These are phyloP conservation scores for Pachyseris speciosa DNA, from an alignment of 64 coral and sea anemone species.

Conservation along the genomic window DNA sequence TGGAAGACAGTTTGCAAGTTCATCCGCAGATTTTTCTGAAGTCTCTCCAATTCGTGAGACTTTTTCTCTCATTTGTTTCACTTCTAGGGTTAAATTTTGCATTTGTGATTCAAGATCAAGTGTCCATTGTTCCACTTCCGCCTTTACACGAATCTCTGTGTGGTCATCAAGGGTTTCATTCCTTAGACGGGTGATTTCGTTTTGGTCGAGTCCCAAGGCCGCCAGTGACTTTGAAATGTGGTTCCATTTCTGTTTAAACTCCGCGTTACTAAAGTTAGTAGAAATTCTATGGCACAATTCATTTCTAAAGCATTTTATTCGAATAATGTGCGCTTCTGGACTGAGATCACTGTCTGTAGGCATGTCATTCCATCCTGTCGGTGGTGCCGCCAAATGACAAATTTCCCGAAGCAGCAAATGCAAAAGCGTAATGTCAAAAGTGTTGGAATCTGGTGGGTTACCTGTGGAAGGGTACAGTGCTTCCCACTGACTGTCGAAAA, in stretches of 20 bases:
- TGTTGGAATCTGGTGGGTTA: too few species aligned
- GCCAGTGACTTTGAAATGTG: background rate
- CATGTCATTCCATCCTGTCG: background rate
- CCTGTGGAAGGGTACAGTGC: background rate
- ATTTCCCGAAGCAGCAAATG: constrained; percentile 35
- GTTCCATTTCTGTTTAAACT: constrained; percentile 7
- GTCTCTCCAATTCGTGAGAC: too few species aligned
- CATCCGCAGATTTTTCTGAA: background rate
- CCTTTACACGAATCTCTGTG: background rate
- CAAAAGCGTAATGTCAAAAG: constrained; percentile 58
- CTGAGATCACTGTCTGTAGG: constrained; percentile 24
- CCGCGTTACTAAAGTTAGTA: background rate
- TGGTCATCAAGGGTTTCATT: background rate
- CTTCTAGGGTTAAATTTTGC: background rate
- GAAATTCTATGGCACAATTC: background rate
- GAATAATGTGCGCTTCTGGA: constrained; percentile 2
- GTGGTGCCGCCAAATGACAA: background rate
- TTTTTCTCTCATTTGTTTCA: background rate
- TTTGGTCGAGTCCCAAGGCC: constrained; percentile 6
- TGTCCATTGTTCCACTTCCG: background rate
- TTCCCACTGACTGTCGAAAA: constrained; percentile 39
- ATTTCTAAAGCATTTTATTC: constrained; percentile 35
- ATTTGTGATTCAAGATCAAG: background rate
- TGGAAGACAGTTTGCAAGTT: background rate
- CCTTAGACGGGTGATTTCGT: background rate